Conservation (phyloP, 2,797 vertebrate species). For the Phrynocephalus vlangalii region DNA sequence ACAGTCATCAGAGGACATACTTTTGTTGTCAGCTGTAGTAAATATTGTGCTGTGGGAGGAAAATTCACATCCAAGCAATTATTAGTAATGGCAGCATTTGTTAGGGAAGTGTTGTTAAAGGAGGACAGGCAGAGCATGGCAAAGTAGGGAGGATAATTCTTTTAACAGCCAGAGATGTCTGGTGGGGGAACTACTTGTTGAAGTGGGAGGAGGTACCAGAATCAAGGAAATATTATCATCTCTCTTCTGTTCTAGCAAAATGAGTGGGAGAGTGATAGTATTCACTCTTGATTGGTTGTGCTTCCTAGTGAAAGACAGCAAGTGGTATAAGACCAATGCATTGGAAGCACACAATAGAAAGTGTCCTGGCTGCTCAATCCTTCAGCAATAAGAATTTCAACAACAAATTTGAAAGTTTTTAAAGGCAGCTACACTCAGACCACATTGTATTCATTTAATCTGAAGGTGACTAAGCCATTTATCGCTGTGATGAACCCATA, state of each 20-base stretch:
- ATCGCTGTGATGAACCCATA: neutral
- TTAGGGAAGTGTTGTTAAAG: constrained; percentile 5
- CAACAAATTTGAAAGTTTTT: neutral
- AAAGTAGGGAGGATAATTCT: constrained; percentile 4
- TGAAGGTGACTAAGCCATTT: neutral
- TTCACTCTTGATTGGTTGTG: neutral
- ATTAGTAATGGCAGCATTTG: constrained; percentile 13
- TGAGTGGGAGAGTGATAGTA: neutral
- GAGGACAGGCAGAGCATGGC: neutral
- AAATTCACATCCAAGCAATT: neutral
- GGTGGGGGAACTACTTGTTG: neutral
- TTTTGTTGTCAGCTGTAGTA: neutral
- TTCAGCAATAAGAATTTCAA: neutral
- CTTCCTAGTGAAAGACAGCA: neutral
- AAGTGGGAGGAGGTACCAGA: neutral
- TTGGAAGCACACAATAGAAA: neutral
- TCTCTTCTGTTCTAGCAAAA: neutral
- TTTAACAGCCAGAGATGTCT: neutral
- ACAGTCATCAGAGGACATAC: neutral
- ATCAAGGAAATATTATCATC: neutral
- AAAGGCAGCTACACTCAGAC: neutral
- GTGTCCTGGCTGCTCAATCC: neutral
- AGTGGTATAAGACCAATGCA: neutral
- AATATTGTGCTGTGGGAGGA: constrained; percentile 8
- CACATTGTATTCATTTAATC: too few relatives aligned